Conservation (phyloP, 2,113 vertebrate genomes). For the Chiloscyllium plagiosum region DNA sequence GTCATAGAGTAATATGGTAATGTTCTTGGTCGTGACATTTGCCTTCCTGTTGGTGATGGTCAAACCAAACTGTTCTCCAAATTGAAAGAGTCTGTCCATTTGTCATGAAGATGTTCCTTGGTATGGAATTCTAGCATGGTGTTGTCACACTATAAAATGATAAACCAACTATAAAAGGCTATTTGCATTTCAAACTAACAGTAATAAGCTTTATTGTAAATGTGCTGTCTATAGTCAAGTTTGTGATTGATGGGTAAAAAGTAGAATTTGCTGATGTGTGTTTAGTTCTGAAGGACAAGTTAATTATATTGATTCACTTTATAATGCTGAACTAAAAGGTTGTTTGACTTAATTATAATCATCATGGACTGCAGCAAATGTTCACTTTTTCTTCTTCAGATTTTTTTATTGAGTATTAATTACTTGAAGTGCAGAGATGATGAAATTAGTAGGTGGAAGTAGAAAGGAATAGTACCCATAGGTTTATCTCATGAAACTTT, state of each 20-base stretch:
- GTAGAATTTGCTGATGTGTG: constrained; percentile 17
- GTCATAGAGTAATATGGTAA: too few relatives aligned
- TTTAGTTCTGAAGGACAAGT: constrained; percentile 15
- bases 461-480: not conserved
- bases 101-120: too few relatives aligned
- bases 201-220: not conserved
- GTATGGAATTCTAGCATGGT: too few relatives aligned
- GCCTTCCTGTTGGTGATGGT: too few relatives aligned
- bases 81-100: too few relatives aligned
- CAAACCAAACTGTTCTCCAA: too few relatives aligned
- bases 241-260: constrained; percentile 14
- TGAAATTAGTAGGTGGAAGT: not conserved
- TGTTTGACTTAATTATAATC: constrained; percentile 14
- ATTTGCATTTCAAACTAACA: not conserved
- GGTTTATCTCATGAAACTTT: not conserved
- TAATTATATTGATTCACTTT: not conserved
- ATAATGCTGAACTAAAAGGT: not conserved
- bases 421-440: not conserved
- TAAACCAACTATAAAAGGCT: not conserved
- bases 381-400: not conserved
- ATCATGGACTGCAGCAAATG: not conserved
- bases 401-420: not conserved
- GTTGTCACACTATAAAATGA: not conserved
- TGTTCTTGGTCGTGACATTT: too few relatives aligned
- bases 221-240: not conserved